Evolutionary conservation across 2,113 vertebrate species (phyloP), one percentile per base, ranked within the genome.

Genomic region (Epinephelus moara): DNA sequence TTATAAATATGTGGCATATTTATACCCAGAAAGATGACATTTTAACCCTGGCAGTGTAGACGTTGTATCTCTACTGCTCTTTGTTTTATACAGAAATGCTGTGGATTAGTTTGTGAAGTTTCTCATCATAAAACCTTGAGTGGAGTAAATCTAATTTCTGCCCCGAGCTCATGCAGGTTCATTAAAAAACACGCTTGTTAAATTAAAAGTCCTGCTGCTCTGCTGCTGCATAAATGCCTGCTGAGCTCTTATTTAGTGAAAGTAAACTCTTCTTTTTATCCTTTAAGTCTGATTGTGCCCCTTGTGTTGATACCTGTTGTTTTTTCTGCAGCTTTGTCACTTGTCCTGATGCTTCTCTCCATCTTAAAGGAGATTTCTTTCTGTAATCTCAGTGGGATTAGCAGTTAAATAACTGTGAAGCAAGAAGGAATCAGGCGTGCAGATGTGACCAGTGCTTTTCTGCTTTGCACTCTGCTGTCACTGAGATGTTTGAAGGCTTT

Each of bases 161-260:
- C 62, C 57, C 33, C 6, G 70, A 85, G 79, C 81, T 79, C 80
- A 70, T 19, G 75, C 71, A 80, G 80, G 37, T 87, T 90, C 85
- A 87, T 84, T 90, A 85, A 85, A 82, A 78, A 30, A 47, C 0
- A 21, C 9, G 11, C 80, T 81, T 45, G 71, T 82, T 71, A 81
- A 73, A 84, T 81, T 75, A 79, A 85, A 80, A 74, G 76, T 59
- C 75, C 77, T 68, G 73, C 84, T 80, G 81, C 59, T 86, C 49
- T 55, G 55, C 70, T 78, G 64, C 63, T 71, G 42, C 64, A 19
- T 3, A 59, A 78, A 21, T 14, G 53, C 84, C 79, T 13, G n/a
- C 75, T 53, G 62, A 82, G 60, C 55, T 63, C 64, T 60, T 19
- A n/a, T 47, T 66, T 18, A 55, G 37, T 27, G 60, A 55, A 42